Percentiles rank a stretch among this genome's conserved stretches.
These are phyloP conservation scores for Acronicta alni DNA, from an alignment of 2,888 invertebrate genomes.

Conservation along the genomic window DNA sequence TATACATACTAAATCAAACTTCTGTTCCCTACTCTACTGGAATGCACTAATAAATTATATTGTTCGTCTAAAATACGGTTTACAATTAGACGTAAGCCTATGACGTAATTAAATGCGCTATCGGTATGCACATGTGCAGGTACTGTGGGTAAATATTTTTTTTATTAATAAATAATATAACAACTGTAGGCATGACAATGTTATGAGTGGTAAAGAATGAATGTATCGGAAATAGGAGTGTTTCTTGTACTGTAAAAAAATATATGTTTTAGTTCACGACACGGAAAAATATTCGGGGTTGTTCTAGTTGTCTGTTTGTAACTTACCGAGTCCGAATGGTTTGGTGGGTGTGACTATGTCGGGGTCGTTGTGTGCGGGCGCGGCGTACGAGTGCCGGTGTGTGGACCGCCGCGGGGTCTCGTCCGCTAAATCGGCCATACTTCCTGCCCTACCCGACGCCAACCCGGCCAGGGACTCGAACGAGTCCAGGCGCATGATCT, in stretches of 20 bases:
- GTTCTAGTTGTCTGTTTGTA: conserved; percentile 6
- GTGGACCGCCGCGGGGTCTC: conserved; percentile 83
- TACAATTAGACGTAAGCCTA: conserved; percentile 49
- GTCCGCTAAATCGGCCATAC: conserved; percentile 94
- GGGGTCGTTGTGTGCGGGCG: conserved; percentile 84
- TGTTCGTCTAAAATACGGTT: conserved; percentile 52
- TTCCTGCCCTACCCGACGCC: conserved; percentile 92
- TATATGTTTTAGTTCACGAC: conserved; percentile 53
- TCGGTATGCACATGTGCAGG: conserved; percentile 65
- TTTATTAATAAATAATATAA: conserved; percentile 40
- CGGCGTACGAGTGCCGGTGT: conserved; percentile 89
- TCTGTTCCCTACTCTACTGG: conserved; percentile 69
- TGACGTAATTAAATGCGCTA: conserved; percentile 55
- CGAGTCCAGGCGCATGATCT: conserved; percentile 95
- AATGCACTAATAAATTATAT: conserved; percentile 72
- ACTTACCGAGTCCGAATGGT: conserved; percentile 95
- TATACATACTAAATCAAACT: conserved; percentile 61
- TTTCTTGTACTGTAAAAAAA: conserved; percentile 66
- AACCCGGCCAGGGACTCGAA: conserved; percentile 93
- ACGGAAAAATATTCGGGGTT: conserved; percentile 18
- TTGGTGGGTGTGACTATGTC: conserved; percentile 91
- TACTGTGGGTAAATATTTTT: conserved; percentile 40
- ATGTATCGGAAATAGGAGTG: conserved; percentile 70
- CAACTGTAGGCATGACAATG: conserved; percentile 68
- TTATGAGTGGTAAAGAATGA: conserved; percentile 63